Base-by-base conservation (phyloP, 2,888 invertebrate species). In the Thyatira batis region DNA sequence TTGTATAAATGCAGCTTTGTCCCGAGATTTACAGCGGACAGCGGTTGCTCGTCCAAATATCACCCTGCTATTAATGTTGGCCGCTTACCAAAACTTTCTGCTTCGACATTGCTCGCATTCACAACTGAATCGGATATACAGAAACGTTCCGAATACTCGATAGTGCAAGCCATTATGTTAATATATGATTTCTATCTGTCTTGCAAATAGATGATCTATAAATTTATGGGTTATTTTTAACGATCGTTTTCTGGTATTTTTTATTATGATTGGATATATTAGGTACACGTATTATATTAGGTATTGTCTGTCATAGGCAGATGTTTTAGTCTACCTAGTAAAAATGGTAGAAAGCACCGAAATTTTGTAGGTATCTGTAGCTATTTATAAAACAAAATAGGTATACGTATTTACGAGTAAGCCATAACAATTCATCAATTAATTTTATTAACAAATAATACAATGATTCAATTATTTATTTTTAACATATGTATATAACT, bases 1-100 rank as follows among this genome's bases (percentile, higher is more conserved):
- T 79, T 76, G 71, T 76, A 71, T 78, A 71, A 73, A 73, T 74
- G 71, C 71, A 71, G 69, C 71, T 76, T 73, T 75, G 73, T 67
- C 62, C 45, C 27, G 55, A 78, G 79, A 81, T 84, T 83, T 80
- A 85, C 71, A 67, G 69, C 60, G 61, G 69, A 63, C 69, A 71
- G 70, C 61, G 69, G 67, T 61, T 51, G 67, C 69, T 70, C 64
- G 67, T 78, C 68, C 73, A 71, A 79, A 78, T 79, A 79, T 76
- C 76, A 71, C 52, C 54, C 64, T 53, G 63, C 75, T 77, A 77
- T 79, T 80, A 78, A 71, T 71, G 69, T 86, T 87, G 87, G 85
- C 84, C 76, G 51, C 46, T 68, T 62, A 84, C 84, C 85, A 84
- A 85, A 82, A 78, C 69, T 67, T 70, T 71, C 60, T 58, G 58